Percentiles rank a stretch among this genome's conserved stretches.
Evolutionary conservation across 2,888 invertebrate genomes (phyloP).

Genomic region (Rhagonycha fulva): DNA sequence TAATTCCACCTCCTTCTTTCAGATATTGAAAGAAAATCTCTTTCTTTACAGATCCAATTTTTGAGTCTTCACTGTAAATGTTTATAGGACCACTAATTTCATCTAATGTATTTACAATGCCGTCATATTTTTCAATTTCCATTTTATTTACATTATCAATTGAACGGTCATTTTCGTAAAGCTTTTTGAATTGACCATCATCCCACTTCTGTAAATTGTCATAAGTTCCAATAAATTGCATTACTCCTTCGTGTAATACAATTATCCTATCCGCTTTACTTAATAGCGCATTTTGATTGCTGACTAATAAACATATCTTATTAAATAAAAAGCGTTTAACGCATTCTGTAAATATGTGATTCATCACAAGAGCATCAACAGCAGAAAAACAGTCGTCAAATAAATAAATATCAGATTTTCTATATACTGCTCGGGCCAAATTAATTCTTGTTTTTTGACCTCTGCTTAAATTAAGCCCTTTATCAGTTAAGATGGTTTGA

Average conservation of each 20-base stretch:
- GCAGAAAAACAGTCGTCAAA: conserved; percentile 79
- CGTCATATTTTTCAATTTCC: neutral
- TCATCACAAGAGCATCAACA: conserved; percentile 73
- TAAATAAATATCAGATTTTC: conserved; percentile 73
- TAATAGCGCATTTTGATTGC: conserved; percentile 67
- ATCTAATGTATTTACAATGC: neutral
- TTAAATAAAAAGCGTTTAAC: conserved; percentile 61
- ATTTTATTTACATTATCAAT: neutral
- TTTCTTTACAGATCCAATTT: conserved; percentile 40
- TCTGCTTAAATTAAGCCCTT: conserved; percentile 76
- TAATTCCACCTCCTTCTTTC: conserved; percentile 39
- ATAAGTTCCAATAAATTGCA: conserved; percentile 64
- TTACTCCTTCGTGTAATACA: conserved; percentile 59
- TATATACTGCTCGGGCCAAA: conserved; percentile 73
- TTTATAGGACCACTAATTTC: conserved; percentile 22
- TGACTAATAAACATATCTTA: conserved; percentile 64
- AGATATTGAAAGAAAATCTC: conserved; percentile 42
- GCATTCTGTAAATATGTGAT: conserved; percentile 71
- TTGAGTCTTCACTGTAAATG: conserved; percentile 39
- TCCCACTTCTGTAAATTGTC: neutral
- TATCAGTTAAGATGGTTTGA: conserved; percentile 74
- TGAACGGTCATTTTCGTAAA: neutral
- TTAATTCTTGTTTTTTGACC: conserved; percentile 82
- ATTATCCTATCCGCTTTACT: conserved; percentile 57
- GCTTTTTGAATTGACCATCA: neutral